These are phyloP conservation scores for Morpho achilles DNA, from an alignment of 2,888 invertebrate genomes.

Conservation along the genomic window DNA sequence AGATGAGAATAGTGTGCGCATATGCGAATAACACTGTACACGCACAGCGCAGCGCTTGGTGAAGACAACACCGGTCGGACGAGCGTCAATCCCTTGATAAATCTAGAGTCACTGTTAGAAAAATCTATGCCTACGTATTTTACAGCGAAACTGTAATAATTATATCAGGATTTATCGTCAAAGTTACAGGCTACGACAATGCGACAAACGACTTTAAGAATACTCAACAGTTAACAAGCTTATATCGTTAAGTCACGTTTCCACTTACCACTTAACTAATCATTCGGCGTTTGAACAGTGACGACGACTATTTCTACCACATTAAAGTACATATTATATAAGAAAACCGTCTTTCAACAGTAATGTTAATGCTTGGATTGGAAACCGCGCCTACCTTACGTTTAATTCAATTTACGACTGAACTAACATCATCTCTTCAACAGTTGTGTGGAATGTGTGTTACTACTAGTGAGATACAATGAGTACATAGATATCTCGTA, in stretches of 20 bases:
- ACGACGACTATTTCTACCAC: conserved; percentile 13
- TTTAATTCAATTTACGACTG: conserved; percentile 14
- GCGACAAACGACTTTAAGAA: conserved; percentile 36
- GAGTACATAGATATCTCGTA: conserved; percentile 25
- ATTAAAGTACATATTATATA: conserved; percentile 1
- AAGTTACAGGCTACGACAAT: conserved; percentile 37
- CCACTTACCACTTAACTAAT: conserved; percentile 31
- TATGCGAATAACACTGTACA: conserved; percentile 36
- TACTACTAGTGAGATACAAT: conserved; percentile 17
- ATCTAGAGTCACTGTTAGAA: conserved; percentile 31
- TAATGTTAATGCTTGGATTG: no score
- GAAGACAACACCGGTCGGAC: conserved; percentile 72
- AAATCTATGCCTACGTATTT: conserved; percentile 13
- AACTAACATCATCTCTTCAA: conserved; percentile 7
- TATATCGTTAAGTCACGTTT: conserved; percentile 42
- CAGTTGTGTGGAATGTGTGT: conserved; percentile 5
- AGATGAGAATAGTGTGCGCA: conserved; percentile 46
- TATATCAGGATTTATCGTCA: conserved; percentile 3
- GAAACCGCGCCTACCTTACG: background rate
- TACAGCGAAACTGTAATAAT: background rate
- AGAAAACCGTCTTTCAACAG: background rate
- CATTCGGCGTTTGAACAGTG: conserved; percentile 23
- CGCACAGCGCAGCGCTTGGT: conserved; percentile 59
- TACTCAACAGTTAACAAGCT: conserved; percentile 39
- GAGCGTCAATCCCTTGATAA: conserved; percentile 68